Evolutionary conservation across 2,888 invertebrate species (phyloP).

Genomic region (Acrobasis repandana): DNA sequence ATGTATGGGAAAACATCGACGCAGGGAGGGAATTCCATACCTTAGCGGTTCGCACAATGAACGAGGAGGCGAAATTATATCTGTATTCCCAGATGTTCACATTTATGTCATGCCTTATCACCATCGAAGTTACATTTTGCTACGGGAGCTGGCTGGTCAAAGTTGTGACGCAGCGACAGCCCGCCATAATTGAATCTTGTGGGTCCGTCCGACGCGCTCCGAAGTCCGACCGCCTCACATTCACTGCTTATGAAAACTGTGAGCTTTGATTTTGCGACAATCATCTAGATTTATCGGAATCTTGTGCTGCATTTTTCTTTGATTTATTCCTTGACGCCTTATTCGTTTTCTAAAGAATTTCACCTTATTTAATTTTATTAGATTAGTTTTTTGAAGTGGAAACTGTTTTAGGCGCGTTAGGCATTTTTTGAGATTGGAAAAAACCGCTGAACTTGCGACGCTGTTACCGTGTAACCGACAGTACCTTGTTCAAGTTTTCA

Average conservation of each 20-base stretch:
- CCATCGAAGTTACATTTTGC: conserved; percentile 27
- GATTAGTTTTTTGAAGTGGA: no score
- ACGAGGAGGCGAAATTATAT: no score
- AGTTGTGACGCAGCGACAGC: conserved; percentile 65
- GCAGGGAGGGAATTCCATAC: no score
- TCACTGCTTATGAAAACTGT: conserved; percentile 46
- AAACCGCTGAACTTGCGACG: no score
- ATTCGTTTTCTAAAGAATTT: neutral
- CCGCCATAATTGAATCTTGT: conserved; percentile 64
- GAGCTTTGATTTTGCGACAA: conserved; percentile 36
- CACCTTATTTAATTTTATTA: no score
- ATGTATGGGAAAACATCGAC: no score
- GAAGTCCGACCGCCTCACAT: conserved; percentile 31
- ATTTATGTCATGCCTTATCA: neutral
- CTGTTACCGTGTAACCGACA: no score
- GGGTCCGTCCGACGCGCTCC: conserved; percentile 44
- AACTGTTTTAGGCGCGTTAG: no score
- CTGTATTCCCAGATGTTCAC: no score
- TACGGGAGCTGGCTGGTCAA: conserved; percentile 43
- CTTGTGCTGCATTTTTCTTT: conserved; percentile 12
- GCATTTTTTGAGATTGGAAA: no score
- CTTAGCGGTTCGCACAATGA: no score
- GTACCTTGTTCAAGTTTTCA: no score
- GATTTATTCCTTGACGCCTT: conserved; percentile 2
- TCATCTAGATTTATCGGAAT: conserved; percentile 35